Conservation (phyloP, 2,113 vertebrate genomes). For the Peromyscus leucopus region DNA sequence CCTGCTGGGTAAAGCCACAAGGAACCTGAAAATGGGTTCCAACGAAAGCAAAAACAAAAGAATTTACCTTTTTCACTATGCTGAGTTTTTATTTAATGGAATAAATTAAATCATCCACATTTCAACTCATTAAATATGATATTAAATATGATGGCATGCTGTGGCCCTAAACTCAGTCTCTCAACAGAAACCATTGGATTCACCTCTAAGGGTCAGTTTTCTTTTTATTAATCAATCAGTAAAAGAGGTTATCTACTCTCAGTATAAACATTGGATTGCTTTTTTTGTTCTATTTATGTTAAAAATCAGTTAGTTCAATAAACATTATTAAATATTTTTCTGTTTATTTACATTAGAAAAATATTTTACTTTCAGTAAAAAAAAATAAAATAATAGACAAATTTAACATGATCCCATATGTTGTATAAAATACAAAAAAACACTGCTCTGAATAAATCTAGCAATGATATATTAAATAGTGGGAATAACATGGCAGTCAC, state of each 20-base stretch:
- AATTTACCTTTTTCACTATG: neutral
- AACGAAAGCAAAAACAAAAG: neutral
- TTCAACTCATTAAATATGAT: neutral
- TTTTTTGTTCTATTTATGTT: neutral
- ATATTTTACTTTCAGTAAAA: neutral
- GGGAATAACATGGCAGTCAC: neutral
- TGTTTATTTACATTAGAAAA: neutral
- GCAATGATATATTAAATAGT: neutral
- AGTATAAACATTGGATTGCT: neutral
- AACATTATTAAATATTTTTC: neutral
- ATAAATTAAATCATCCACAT: neutral
- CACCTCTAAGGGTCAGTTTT: neutral
- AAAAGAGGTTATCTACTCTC: neutral
- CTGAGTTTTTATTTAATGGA: neutral
- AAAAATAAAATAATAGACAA: neutral
- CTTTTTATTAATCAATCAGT: neutral
- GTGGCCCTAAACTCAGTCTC: neutral
- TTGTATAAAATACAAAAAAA: neutral
- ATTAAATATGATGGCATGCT: neutral
- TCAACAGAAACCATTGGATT: neutral
- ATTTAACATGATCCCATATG: neutral
- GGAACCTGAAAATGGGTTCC: too few species aligned
- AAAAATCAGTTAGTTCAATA: neutral
- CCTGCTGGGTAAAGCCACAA: too few species aligned
- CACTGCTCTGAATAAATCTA: neutral